phyloP scores from a whole-genome alignment of 2,797 vertebrate species.

The Danio choprae region DNA sequence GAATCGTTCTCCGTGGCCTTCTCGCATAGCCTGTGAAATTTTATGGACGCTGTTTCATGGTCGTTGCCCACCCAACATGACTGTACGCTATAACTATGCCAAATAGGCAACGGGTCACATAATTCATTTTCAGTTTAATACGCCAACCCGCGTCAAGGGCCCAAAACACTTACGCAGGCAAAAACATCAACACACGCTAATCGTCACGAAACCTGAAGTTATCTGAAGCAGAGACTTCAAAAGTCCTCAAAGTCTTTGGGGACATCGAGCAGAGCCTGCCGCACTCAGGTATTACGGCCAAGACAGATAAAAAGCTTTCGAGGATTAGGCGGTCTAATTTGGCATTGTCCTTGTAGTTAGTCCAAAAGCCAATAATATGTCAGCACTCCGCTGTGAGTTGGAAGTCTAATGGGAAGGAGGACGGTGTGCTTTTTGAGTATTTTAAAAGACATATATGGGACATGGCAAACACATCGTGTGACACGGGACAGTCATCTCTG shows the following conservation, averaged over 20 bases:
- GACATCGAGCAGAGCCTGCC: constrained; percentile 38
- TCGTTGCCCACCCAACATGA: constrained; percentile 31
- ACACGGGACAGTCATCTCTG: constrained; percentile 43
- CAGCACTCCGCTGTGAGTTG: constrained; percentile 45
- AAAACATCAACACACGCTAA: constrained; percentile 39
- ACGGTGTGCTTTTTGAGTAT: constrained; percentile 19
- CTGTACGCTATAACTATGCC: constrained; percentile 36
- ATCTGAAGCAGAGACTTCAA: constrained; percentile 28
- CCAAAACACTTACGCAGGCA: constrained; percentile 23
- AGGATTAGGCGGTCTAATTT: constrained; percentile 60
- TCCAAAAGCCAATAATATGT: constrained; percentile 57
- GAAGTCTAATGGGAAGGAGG: constrained; percentile 45
- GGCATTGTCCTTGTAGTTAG: constrained; percentile 57
- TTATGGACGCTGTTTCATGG: constrained; percentile 42
- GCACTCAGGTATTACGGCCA: constrained; percentile 51
- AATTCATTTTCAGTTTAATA: constrained; percentile 37
- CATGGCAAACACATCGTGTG: constrained; percentile 22
- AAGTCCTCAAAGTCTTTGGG: constrained; percentile 51
- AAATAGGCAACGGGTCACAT: constrained; percentile 29
- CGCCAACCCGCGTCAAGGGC: background rate
- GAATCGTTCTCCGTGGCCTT: constrained; percentile 45
- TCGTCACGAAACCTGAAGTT: constrained; percentile 32
- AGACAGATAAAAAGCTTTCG: constrained; percentile 62
- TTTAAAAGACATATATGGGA: constrained; percentile 49
- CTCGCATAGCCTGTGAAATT: constrained; percentile 35